Base-by-base conservation (phyloP, 2,113 vertebrate genomes). In the Vombatus ursinus region DNA sequence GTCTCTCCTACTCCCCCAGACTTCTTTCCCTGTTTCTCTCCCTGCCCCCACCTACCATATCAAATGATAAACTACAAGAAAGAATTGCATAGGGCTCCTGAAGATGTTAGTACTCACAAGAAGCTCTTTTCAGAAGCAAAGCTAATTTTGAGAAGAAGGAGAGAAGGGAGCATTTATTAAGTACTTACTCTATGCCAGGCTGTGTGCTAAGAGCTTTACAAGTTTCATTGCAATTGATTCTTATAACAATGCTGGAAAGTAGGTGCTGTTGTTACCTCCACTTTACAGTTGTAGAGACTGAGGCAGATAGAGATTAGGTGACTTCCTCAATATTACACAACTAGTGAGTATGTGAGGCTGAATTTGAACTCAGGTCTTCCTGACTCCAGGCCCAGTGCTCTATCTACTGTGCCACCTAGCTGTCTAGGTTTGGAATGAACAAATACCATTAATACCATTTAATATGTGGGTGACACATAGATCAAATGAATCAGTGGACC, bases 91-190 rank as follows among this genome's bases (percentile, higher is more conserved):
- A 90, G 24, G 47, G 9, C 19, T 54, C 52, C 53, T 61, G 28
- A 52, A 1, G 19, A 61, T n/a, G 23, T 24, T 92, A 68, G 31
- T 52, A 91, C 90, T 93, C 50, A 92, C 16, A 49, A 96, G 77
- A 93, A 23, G 84, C 47, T 93, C n/a, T 90, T 93, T 93, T 10
- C 37, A 93, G 8, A 95, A 84, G 28, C 91, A 57, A 84, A 90
- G 57, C 28, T 28, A 37, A 14, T 37, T 68, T 68, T 37, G 28
- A 68, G 3, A 0, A 37, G 28, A 68, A 68, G 57, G 57, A 31
- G 31, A 68, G 57, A 68, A 68, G 28, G 28, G 57, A 37, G 31
- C 28, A 68, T 31, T 54, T 54, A 54, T 54, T 26, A 54, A 54
- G 25, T 26, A 54, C 25, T 37, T 68, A 14, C 57, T 14, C 0